Conservation (phyloP, 2,113 vertebrate species). For the Nesogale talazaci region DNA sequence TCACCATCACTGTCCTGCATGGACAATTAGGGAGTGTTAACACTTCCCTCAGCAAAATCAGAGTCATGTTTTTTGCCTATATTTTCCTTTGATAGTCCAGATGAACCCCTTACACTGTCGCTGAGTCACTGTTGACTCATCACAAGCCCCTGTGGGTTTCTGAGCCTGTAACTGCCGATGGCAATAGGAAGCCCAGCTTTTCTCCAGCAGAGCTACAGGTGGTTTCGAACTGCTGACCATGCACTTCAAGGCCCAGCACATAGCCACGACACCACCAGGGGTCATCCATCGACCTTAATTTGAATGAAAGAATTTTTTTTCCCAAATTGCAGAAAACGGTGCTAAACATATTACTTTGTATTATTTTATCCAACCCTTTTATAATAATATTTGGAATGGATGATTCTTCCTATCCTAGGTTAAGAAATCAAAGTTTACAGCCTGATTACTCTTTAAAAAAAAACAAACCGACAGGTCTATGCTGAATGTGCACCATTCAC, state of each 20-base stretch:
- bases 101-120: neutral
- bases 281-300: neutral
- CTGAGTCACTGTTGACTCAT: too few relatives aligned
- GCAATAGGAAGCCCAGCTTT: too few relatives aligned
- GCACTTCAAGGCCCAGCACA: too few relatives aligned
- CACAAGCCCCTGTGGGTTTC: too few relatives aligned
- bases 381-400: neutral
- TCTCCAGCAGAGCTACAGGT: too few relatives aligned
- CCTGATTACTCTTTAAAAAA: neutral
- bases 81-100: neutral
- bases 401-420: neutral
- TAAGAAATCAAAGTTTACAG: neutral
- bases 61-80: neutral
- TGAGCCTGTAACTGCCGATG: too few relatives aligned
- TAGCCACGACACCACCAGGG: too few relatives aligned
- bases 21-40: constrained; percentile 74
- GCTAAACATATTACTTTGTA: neutral
- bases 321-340: neutral
- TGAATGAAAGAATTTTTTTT: neutral
- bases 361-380: neutral
- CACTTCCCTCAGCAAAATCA: neutral
- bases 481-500: neutral
- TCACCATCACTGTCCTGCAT: constrained; percentile 91
- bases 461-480: neutral
- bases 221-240: too few relatives aligned